Percentiles rank a stretch among this genome's conserved stretches.
These are phyloP conservation scores for Mycogona germanica DNA, from an alignment of 2,888 invertebrate species.

Conservation along the genomic window DNA sequence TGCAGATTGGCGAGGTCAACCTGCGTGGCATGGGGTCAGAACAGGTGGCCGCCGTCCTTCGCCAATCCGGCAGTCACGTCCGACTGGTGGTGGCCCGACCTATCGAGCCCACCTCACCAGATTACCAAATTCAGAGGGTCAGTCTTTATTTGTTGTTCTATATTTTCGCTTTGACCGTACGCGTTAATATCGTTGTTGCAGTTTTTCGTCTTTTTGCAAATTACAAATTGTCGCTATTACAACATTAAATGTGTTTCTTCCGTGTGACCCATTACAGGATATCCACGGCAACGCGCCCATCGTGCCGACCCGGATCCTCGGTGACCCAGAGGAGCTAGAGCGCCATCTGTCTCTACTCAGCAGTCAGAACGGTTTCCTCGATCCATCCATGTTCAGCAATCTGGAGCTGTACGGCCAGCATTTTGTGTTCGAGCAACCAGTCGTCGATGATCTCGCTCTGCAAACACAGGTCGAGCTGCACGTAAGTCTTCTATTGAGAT, in stretches of 20 bases:
- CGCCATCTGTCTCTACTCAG: constrained; percentile 47
- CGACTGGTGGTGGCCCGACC: constrained; percentile 88
- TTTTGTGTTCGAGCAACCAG: constrained; percentile 20
- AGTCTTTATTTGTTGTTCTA: background rate
- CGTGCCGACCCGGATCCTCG: constrained; percentile 76
- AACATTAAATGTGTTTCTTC: background rate
- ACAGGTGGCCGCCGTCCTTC: constrained; percentile 86
- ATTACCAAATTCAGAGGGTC: constrained; percentile 45
- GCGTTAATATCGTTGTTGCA: no score
- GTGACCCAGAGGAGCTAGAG: constrained; percentile 75
- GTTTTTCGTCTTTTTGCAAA: background rate
- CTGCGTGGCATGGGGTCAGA: constrained; percentile 94
- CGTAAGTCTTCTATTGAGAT: constrained; percentile 6
- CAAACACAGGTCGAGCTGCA: constrained; percentile 19
- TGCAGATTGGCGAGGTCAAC: constrained; percentile 90
- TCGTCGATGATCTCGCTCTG: constrained; percentile 1
- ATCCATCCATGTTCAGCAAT: constrained; percentile 18
- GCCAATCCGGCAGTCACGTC: constrained; percentile 91
- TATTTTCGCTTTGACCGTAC: background rate
- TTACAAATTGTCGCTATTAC: background rate
- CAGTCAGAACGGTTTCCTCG: constrained; percentile 22
- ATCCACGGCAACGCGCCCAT: constrained; percentile 67
- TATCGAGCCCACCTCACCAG: constrained; percentile 65
- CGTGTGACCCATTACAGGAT: constrained; percentile 41
- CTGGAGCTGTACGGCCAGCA: constrained; percentile 18